phyloP scores from a whole-genome alignment of 2,797 vertebrate species.

The Alectoris magna region DNA sequence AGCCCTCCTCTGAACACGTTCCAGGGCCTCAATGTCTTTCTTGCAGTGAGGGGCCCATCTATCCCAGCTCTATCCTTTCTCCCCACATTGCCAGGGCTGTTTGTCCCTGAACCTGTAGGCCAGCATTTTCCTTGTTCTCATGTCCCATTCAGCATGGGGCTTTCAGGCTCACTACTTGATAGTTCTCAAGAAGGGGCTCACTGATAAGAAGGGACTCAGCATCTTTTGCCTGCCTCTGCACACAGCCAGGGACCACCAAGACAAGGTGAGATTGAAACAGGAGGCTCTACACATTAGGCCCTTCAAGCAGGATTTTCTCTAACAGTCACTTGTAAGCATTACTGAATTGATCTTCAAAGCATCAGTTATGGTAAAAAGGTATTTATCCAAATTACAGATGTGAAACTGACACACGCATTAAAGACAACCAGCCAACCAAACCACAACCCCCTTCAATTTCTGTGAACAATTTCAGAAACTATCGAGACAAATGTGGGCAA shows the following conservation, averaged over 20 bases:
- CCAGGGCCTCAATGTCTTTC: too few relatives aligned
- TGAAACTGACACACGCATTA: neutral
- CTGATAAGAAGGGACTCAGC: neutral
- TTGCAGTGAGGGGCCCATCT: too few relatives aligned
- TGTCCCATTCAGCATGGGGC: neutral
- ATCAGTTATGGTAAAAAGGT: rapidly evolving
- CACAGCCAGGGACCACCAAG: neutral
- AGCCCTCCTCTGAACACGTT: too few relatives aligned
- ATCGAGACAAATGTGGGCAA: neutral
- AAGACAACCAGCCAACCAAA: neutral
- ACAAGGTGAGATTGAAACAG: neutral
- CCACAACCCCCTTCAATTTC: neutral
- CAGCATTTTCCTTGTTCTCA: neutral
- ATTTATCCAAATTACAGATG: neutral
- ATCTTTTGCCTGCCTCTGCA: neutral
- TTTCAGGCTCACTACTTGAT: neutral
- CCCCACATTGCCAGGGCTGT: rapidly evolving
- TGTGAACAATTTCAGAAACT: neutral
- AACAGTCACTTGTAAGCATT: neutral
- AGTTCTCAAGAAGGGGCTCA: neutral
- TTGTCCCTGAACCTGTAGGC: neutral
- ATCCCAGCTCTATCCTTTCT: neutral
- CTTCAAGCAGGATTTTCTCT: neutral
- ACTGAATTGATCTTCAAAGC: neutral
- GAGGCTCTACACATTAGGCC: neutral